Base-by-base conservation (phyloP, 2,797 vertebrate species). In the Gila robusta region DNA sequence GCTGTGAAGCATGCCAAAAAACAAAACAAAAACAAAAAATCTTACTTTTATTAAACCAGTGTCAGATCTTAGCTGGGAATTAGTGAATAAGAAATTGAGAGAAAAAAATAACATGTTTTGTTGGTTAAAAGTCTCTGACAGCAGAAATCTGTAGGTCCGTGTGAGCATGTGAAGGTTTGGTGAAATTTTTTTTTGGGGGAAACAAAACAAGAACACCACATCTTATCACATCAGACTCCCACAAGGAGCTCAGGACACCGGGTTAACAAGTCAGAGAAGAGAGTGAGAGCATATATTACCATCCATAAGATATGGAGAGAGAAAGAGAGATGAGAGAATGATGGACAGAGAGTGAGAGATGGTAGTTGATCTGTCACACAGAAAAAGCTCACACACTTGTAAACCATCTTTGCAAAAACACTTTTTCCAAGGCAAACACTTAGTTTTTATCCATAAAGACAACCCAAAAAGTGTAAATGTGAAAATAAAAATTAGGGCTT, bases 351-450 rank as follows among this genome's bases (percentile, higher is more conserved):
- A 72, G 44, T 37, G 41, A 85, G 10, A 59, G 23, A 73, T 56
- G 93, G n/a, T 92, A 93, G 93, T 83, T 86, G 87, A 87, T 91
- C 91, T 93, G 92, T 94, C 93, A 94, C 87, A 9, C 81, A 87
- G 90, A 87, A 66, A 74, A 44, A 82, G 81, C 69, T 74, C 78
- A 78, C 37, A 77, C 47, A 79, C 79, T 82, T 83, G 89, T 89
- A 88, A 86, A 92, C 91, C 89, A 90, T 92, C 91, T 90, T 89
- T 66, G 85, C 84, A 3, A 71, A 89, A 89, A 89, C 84, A 85
- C 89, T 81, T 26, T 62, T 84, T 41, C 69, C 87, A 79, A 69
- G 49, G 71, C 78, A 84, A 78, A 12, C 17, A 49, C 41, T 76
- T 47, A 28, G 17, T 69, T 64, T 23, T 41, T 67, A 23, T 14